Evolutionary conservation across 2,113 vertebrate genomes (phyloP).

Genomic region (Pipa parva): DNA sequence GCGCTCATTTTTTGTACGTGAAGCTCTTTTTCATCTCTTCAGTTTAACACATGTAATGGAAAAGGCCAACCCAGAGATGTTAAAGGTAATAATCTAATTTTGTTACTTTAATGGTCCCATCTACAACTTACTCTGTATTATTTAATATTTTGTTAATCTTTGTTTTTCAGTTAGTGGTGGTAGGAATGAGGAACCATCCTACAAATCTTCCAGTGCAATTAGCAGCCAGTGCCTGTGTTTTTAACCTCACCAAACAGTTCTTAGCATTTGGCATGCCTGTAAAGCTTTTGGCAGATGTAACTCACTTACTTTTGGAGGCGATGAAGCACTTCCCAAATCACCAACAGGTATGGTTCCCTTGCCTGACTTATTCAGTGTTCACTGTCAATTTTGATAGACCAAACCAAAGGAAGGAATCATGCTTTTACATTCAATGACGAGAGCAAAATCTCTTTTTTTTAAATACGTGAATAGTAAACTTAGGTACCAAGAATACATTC

Average conservation of each 20-base stretch:
- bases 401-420: no score
- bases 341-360: conserved; percentile 89
- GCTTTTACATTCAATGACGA: no score
- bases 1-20: conserved; percentile 91
- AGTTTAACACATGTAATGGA: conserved; percentile 94
- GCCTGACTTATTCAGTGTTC: no score
- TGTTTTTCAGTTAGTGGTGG: conserved; percentile 80
- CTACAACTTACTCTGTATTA: neutral
- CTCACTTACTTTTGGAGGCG: conserved; percentile 89
- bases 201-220: conserved; percentile 93
- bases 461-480: no score
- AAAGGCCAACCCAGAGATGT: conserved; percentile 91
- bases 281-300: conserved; percentile 81
- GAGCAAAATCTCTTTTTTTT: no score
- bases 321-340: conserved; percentile 98
- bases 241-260: conserved; percentile 97
- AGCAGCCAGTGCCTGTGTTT: conserved; percentile 94
- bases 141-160: conserved; percentile 20
- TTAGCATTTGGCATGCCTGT: conserved; percentile 92
- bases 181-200: conserved; percentile 95
- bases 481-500: no score
- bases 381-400: no score
- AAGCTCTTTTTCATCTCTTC: conserved; percentile 96
- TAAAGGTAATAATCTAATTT: conserved; percentile 73
- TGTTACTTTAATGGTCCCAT: neutral